Base-by-base conservation (phyloP, 2,888 invertebrate species). In the Microctonus hyperodae region DNA sequence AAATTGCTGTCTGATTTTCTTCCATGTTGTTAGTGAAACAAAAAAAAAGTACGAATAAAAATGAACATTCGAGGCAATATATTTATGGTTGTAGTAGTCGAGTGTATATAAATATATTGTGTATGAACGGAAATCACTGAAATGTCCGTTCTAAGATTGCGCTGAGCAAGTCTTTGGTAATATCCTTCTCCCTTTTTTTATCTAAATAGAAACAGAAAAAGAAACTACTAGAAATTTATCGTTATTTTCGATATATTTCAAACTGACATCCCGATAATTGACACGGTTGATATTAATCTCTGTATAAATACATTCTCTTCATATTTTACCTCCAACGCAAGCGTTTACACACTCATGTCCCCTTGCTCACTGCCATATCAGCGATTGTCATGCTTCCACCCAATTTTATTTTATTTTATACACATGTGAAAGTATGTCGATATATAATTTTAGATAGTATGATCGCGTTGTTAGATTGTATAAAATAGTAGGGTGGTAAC, bases 191-290 rank as follows among this genome's bases (percentile, higher is more conserved):
- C 25, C 31, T 44, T 50, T 28, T 23, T 33, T 40, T 23, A 55
- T 60, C 51, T 7, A 51, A 51, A 51, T 13, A 50, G 51, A 6
- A 13, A 10, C 23, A 51, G 51, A 11, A 2, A 31, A 50, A 60
- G 53, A 51, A 60, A 53, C 53, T 51, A 65, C 55, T 55, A 31
- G 28, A 56, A 66, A 64, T 68, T 68, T 64, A 64, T 56, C 22
- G 69, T 64, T 67, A 69, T 67, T 64, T 55, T 61, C 64, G 48
- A 69, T 67, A 66, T 69, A 69, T 69, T 65, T 64, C 62, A 62
- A 37, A 25, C 48, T 61, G 69, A 69, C 69, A 59, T 64, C 64
- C 44, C 53, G 55, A 67, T 69, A 69, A 69, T 69, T 67, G 69
- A 66, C 64, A 67, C 53, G 50, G 25, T 56, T 48, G 62, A 67